A percentile compares a stretch with the other conserved stretches of the same genome.
phyloP scores from a whole-genome alignment of 1,140 invertebrate species.

The Leptopilina boulardi region DNA sequence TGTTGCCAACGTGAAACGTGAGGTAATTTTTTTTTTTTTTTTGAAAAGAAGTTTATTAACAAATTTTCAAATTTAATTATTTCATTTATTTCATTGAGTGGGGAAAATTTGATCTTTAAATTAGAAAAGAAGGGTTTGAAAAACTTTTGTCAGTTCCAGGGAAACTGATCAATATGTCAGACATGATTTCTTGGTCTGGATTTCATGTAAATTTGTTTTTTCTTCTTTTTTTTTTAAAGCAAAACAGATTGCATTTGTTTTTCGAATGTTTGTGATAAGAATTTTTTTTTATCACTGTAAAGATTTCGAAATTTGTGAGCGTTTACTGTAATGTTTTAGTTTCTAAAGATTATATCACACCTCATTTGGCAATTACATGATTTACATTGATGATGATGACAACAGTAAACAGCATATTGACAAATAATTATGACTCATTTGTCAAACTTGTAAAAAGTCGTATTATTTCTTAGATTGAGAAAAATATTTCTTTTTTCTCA shows the following conservation, averaged over 20 bases:
- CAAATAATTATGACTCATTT: no score
- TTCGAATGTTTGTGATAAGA: no score
- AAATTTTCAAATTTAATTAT: not conserved
- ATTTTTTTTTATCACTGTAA: no score
- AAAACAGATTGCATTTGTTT: not conserved
- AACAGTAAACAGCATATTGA: no score
- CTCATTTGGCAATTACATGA: no score
- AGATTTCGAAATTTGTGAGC: no score
- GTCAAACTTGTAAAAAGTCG: no score
- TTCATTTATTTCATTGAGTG: not conserved
- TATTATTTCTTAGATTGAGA: no score
- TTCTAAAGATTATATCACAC: no score
- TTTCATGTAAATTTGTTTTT: not conserved
- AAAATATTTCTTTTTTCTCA: no score
- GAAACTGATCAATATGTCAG: conserved; percentile 20
- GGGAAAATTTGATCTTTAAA: not conserved
- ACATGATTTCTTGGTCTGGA: not conserved
- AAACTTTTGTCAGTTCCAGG: not conserved
- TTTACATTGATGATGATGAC: no score
- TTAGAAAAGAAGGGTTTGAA: not conserved
- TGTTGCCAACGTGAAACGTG: not conserved
- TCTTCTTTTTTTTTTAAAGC: not conserved
- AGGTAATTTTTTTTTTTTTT: conserved; percentile 12
- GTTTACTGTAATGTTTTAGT: no score
- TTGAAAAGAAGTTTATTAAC: not conserved